Percentiles rank a stretch among this genome's conserved stretches.
These are phyloP conservation scores for Globicephala melas DNA, from an alignment of 2,113 vertebrate species.

Conservation along the genomic window DNA sequence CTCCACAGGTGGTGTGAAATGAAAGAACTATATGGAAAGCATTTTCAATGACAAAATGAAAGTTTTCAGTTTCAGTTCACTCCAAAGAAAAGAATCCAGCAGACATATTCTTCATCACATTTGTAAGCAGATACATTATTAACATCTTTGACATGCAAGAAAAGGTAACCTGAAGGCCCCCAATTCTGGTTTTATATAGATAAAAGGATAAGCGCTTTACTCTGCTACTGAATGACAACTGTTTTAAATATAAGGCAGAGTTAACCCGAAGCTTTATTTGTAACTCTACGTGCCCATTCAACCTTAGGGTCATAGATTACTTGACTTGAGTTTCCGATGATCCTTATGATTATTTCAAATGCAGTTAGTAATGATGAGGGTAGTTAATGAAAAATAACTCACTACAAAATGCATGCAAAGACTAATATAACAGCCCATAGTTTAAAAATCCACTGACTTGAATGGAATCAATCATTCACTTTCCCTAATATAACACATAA, in stretches of 20 bases:
- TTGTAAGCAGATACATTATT: constrained; percentile 72
- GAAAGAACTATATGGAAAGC: constrained; percentile 39
- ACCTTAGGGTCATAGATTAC: not conserved
- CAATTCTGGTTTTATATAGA: constrained; percentile 63
- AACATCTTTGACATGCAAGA: constrained; percentile 76
- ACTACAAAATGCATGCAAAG: constrained; percentile 55
- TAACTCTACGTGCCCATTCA: constrained; percentile 32
- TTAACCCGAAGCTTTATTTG: constrained; percentile 49
- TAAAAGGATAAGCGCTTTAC: constrained; percentile 68
- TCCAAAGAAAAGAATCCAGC: constrained; percentile 74
- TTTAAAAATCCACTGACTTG: not conserved
- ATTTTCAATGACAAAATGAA: constrained; percentile 76
- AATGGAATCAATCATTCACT: not conserved
- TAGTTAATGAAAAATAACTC: constrained; percentile 24
- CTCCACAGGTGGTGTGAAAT: constrained; percentile 44
- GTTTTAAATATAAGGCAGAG: constrained; percentile 57
- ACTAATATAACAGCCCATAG: not conserved
- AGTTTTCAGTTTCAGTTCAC: constrained; percentile 69
- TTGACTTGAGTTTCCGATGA: constrained; percentile 31
- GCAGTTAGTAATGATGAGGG: constrained; percentile 62
- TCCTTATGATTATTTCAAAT: constrained; percentile 73
- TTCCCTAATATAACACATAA: not conserved
- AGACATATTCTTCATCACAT: constrained; percentile 64
- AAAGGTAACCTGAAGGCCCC: constrained; percentile 59
- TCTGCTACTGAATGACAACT: constrained; percentile 37